These are phyloP conservation scores for Pygmarrhopalites habei DNA, from an alignment of 1,140 invertebrate species.

Conservation along the genomic window DNA sequence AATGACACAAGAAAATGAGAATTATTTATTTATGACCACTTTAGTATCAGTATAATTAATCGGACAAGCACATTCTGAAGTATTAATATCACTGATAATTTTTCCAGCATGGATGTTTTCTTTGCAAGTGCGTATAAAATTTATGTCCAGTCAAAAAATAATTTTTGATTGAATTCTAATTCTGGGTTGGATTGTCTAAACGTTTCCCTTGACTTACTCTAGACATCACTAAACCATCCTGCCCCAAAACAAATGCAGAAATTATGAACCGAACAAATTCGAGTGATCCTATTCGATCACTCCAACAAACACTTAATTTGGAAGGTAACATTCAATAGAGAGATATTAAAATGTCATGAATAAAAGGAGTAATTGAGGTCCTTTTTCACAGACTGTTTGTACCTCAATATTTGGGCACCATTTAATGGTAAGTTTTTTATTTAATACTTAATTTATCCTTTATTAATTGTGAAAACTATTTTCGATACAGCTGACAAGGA, in stretches of 20 bases:
- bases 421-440: slow-evolving; percentile 23
- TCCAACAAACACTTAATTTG: slow-evolving; percentile 22
- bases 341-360: no score
- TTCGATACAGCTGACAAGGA: slow-evolving; percentile 31
- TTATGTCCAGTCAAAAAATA: no score
- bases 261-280: slow-evolving; percentile 25
- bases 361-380: no score
- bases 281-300: slow-evolving; percentile 15
- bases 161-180: no score
- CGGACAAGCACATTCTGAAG: no score
- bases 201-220: no score
- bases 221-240: slow-evolving; percentile 30
- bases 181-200: no score
- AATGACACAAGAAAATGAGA: no score
- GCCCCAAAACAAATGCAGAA: slow-evolving; percentile 24
- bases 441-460: background rate
- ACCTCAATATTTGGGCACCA: slow-evolving; percentile 21
- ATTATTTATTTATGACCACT: no score
- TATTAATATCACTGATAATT: slow-evolving; percentile 16
- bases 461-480: background rate
- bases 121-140: slow-evolving; percentile 33
- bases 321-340: slow-evolving; percentile 38
- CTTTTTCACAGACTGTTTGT: no score
- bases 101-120: slow-evolving; percentile 23
- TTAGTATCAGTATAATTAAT: no score